A percentile compares a stretch with the other conserved stretches of the same genome.
Conservation (phyloP, 2,797 vertebrate genomes). For the Euphonia xanthogaster region DNA sequence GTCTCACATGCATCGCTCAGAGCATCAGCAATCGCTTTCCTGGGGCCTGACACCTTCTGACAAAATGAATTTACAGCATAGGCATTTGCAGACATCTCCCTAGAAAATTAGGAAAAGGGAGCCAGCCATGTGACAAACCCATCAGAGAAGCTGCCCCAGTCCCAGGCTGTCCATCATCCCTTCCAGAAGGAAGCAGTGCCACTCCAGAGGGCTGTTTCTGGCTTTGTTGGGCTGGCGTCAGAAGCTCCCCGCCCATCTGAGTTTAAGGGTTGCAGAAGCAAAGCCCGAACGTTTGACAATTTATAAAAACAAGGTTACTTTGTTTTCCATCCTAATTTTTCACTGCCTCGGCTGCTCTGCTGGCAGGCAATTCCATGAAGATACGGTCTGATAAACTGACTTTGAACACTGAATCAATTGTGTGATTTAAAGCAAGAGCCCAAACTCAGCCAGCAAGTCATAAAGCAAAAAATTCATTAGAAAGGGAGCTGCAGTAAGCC, state of each 20-base stretch:
- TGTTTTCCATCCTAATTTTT: conserved; percentile 43
- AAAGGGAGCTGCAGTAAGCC: conserved; percentile 20
- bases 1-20: fast-evolving
- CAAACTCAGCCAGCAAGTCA: conserved; percentile 27
- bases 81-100: neutral
- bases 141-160: neutral
- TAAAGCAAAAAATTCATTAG: conserved; percentile 58
- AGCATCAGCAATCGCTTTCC: neutral
- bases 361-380: conserved; percentile 57
- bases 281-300: neutral
- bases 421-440: conserved; percentile 50
- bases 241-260: neutral
- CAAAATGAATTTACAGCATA: neutral
- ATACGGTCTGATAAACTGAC: conserved; percentile 48
- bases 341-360: neutral
- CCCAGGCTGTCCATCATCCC: neutral
- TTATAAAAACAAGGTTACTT: conserved; percentile 15
- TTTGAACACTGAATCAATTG: conserved; percentile 60
- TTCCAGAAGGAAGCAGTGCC: neutral
- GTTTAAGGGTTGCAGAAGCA: neutral
- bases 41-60: neutral
- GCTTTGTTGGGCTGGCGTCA: neutral
- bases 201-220: neutral
- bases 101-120: neutral
- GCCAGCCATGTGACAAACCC: neutral